Base-by-base conservation (phyloP, 1,140 invertebrate species). In the Drosophila repletoides region DNA sequence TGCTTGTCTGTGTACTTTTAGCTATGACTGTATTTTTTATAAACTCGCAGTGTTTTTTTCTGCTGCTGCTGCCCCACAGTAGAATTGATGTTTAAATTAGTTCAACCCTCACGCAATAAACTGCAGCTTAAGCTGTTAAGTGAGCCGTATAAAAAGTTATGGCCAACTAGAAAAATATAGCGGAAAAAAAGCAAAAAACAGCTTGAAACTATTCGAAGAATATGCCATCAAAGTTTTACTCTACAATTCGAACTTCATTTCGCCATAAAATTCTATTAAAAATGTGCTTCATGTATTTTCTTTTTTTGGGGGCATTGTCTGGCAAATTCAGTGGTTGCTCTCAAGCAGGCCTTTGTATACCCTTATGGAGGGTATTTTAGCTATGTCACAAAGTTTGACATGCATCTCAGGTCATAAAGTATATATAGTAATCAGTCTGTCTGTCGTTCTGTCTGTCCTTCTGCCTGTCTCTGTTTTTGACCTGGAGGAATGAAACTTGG, bases 11-110 rank as follows among this genome's bases (percentile, higher is more conserved):
- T 43, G 56, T 59, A 59, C 53, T 74, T 55, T 45, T 55, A 24
- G 55, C 65, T 74, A 68, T 74, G 80, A 72, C 71, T 84, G 79
- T 75, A 83, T 74, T 86, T n/a, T 79, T 67, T 64, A 59, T 68
- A 73, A 81, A 67, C 61, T 51, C 36, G n/a, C 38, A 66, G 31
- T 60, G 45, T 17, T 29, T 12, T 43, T 41, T 38, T 9, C 40
- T n/a, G n/a, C n/a, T n/a, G n/a, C n/a, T n/a, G n/a, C 38, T 14
- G 21, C 48, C 10, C 26, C 28, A 41, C 28, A 49, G 10, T 45
- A 49, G 40, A 22, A 60, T 55, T 53, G 48, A 71, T 36, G 48
- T 36, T 56, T 58, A 72, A 72, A 69, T 71, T 58, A 71, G 46
- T 14, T 0, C 36, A 0, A 22, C 34, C 19, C 6, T n/a, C 41